A percentile compares a stretch with the other conserved stretches of the same genome.
Conservation (phyloP, 1,140 invertebrate genomes). For the Leptinotarsa undecemlineata region DNA sequence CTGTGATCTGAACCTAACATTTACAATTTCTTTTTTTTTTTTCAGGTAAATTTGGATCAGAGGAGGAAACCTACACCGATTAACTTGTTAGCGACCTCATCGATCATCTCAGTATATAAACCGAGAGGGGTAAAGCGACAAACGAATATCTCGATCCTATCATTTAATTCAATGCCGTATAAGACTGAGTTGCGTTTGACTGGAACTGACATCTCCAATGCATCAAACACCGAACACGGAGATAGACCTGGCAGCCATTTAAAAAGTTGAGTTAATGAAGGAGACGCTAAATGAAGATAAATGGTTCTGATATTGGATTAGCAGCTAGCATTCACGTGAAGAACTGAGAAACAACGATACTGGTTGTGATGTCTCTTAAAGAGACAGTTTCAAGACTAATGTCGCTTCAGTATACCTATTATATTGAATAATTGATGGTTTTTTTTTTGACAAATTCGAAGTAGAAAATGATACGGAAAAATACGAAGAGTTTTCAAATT, state of each 20-base stretch:
- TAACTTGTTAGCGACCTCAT: constrained; percentile 32
- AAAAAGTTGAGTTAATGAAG: constrained; percentile 56
- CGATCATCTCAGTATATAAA: constrained; percentile 40
- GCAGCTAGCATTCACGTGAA: constrained; percentile 48
- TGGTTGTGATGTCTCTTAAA: constrained; percentile 13
- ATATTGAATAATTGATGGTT: constrained; percentile 18
- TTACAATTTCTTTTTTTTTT: constrained; percentile 17
- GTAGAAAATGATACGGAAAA: neutral
- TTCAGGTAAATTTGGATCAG: constrained; percentile 40
- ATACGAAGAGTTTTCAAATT: too few species aligned
- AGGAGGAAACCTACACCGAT: neutral
- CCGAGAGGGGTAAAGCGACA: constrained; percentile 38
- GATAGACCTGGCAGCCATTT: constrained; percentile 49
- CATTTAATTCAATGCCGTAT: constrained; percentile 52
- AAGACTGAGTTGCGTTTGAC: constrained; percentile 46
- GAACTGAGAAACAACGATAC: constrained; percentile 42
- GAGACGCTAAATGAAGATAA: constrained; percentile 56
- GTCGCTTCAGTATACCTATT: constrained; percentile 23
- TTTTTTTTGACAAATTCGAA: neutral
- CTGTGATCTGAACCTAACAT: too few species aligned
- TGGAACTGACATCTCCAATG: constrained; percentile 50
- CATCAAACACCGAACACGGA: constrained; percentile 38
- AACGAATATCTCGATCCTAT: constrained; percentile 41
- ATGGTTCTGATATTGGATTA: constrained; percentile 57
- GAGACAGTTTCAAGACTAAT: constrained; percentile 10